A percentile compares a stretch with the other conserved stretches of the same genome.
Conservation (phyloP, 2,888 invertebrate genomes). For the Ditylenchus weischeri region DNA sequence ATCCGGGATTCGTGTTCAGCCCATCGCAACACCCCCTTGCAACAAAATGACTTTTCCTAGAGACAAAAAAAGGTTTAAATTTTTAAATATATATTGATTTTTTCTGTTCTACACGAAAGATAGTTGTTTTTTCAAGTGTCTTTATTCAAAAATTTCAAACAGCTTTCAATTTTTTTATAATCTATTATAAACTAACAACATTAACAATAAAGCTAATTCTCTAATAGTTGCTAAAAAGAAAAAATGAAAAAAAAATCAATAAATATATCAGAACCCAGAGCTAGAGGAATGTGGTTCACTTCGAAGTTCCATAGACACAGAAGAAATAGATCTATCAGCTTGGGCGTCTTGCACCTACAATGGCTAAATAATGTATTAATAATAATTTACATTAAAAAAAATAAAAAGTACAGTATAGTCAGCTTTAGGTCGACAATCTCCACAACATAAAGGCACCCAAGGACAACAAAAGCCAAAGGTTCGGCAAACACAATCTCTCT, state of each 20-base stretch:
- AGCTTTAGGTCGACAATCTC: slow-evolving; percentile 7
- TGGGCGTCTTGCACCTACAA: slow-evolving; percentile 13
- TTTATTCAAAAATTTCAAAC: too few species aligned
- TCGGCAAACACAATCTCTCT: slow-evolving; percentile 12
- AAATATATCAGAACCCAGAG: slow-evolving; percentile 1
- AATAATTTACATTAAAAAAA: background rate
- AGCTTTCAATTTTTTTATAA: too few species aligned
- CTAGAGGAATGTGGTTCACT: slow-evolving; percentile 10
- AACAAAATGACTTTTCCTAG: too few species aligned
- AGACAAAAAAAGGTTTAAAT: too few species aligned
- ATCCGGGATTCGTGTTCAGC: too few species aligned
- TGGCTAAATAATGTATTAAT: background rate
- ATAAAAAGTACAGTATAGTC: slow-evolving; percentile 5
- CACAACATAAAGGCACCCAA: slow-evolving; percentile 15
- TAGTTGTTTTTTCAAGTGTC: too few species aligned
- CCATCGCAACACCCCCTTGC: too few species aligned
- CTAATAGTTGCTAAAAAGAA: background rate
- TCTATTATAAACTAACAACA: too few species aligned
- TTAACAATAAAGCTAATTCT: too few species aligned
- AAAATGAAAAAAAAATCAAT: background rate
- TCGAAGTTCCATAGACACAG: background rate
- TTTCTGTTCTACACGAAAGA: too few species aligned
- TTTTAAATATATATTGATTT: too few species aligned
- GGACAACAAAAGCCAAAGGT: slow-evolving; percentile 25
- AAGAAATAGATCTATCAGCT: slow-evolving; percentile 8